Conservation (phyloP, 2,113 vertebrate species). For the Serilophus lunatus region DNA sequence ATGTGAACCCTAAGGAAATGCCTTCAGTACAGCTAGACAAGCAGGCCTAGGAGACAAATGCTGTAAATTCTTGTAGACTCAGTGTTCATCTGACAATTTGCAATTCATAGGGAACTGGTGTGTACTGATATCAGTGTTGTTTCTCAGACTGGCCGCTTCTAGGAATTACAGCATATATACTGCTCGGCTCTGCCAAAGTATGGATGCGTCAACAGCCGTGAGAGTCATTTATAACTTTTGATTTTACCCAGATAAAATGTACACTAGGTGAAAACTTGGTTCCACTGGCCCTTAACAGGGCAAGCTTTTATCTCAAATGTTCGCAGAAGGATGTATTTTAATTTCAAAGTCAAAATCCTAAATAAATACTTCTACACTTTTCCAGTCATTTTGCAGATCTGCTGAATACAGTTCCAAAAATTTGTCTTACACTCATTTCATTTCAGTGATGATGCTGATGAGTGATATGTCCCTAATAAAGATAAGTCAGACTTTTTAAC, state of each 20-base stretch:
- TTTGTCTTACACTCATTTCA: not conserved
- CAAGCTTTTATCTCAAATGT: not conserved
- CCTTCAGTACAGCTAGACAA: not conserved
- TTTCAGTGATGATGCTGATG: not conserved
- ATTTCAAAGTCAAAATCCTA: not conserved
- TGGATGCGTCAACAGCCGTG: not conserved
- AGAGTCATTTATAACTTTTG: not conserved
- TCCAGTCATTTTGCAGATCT: not conserved
- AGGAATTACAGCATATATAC: not conserved
- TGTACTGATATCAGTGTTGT: not conserved
- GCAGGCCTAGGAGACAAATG: not conserved
- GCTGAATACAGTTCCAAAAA: not conserved
- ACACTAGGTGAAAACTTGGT: not conserved
- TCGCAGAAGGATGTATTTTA: not conserved
- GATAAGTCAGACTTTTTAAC: not conserved
- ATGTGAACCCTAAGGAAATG: not conserved
- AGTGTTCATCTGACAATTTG: not conserved
- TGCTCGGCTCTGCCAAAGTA: not conserved
- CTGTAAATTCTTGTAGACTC: not conserved
- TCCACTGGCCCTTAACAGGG: not conserved
- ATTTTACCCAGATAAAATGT: not conserved
- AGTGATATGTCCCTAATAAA: not conserved
- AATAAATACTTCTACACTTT: not conserved
- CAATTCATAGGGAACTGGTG: not conserved
- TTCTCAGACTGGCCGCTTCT: not conserved